Conservation (phyloP, 2,113 vertebrate genomes). For the Puffinus mauretanicus region DNA sequence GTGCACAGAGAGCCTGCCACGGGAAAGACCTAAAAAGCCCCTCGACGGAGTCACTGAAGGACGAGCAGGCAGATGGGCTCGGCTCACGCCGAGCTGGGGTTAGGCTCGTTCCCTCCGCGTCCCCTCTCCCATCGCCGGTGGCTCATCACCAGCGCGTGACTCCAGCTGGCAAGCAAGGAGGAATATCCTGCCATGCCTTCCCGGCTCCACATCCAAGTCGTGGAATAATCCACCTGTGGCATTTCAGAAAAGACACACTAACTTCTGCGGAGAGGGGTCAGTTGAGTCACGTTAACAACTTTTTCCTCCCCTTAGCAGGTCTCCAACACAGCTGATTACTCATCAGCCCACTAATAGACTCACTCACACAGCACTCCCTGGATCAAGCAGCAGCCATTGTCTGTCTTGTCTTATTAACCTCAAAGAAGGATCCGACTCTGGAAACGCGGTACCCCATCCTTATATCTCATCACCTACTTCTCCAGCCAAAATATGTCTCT, state of each 20-base stretch:
- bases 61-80: conserved; percentile 7
- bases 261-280: conserved; percentile 39
- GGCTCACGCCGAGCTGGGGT: background rate
- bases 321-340: conserved; percentile 52
- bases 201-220: conserved; percentile 1
- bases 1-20: background rate
- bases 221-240: conserved; percentile 49
- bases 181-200: conserved; percentile 8
- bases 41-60: background rate
- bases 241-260: conserved; percentile 18
- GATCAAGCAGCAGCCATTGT: conserved; percentile 34
- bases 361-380: background rate
- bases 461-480: background rate
- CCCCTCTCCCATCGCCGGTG: background rate
- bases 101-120: background rate
- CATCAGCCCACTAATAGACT: conserved; percentile 49
- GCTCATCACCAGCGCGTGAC: background rate
- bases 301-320: conserved; percentile 40
- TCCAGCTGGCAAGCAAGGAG: conserved; percentile 21
- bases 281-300: conserved; percentile 59
- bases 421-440: background rate
- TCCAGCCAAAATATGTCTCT: background rate
- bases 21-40: background rate
- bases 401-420: conserved; percentile 57
- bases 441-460: conserved; percentile 22